phyloP scores from a whole-genome alignment of 2,797 vertebrate species.

The Picus viridis region DNA sequence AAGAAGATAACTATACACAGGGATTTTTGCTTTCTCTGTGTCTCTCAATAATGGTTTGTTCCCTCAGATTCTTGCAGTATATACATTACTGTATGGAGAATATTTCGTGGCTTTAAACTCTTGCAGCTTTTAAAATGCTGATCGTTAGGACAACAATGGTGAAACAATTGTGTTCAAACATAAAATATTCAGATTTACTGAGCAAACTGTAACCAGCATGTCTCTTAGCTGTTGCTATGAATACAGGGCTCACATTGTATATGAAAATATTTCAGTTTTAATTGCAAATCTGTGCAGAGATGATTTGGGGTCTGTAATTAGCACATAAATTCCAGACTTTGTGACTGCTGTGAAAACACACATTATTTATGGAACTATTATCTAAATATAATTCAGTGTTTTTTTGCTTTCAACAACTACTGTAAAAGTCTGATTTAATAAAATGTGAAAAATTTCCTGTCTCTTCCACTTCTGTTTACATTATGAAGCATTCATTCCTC shows the following conservation, averaged over 20 bases:
- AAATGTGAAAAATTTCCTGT: conserved; percentile 57
- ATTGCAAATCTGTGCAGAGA: conserved; percentile 72
- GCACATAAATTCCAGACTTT: conserved; percentile 72
- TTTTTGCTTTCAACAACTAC: conserved; percentile 72
- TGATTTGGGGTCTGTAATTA: conserved; percentile 77
- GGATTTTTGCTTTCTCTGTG: conserved; percentile 42
- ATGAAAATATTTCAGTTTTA: conserved; percentile 78
- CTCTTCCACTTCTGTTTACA: conserved; percentile 49
- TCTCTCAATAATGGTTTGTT: conserved; percentile 35
- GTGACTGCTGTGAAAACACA: conserved; percentile 69
- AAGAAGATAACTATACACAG: conserved; percentile 24
- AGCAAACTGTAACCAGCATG: conserved; percentile 61
- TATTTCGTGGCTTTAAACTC: conserved; percentile 23
- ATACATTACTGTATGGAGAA: background rate
- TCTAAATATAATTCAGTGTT: conserved; percentile 71
- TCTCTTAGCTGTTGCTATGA: conserved; percentile 70
- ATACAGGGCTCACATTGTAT: conserved; percentile 66
- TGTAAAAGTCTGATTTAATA: conserved; percentile 72
- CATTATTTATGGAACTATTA: conserved; percentile 77
- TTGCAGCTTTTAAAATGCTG: conserved; percentile 56
- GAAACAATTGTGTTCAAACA: conserved; percentile 67
- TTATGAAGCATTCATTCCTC: conserved; percentile 25
- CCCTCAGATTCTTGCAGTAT: background rate
- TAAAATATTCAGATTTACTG: conserved; percentile 69
- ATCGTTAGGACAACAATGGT: conserved; percentile 44